A percentile compares a stretch with the other conserved stretches of the same genome.
phyloP scores from a whole-genome alignment of 2,113 vertebrate genomes.

The Daubentonia madagascariensis region DNA sequence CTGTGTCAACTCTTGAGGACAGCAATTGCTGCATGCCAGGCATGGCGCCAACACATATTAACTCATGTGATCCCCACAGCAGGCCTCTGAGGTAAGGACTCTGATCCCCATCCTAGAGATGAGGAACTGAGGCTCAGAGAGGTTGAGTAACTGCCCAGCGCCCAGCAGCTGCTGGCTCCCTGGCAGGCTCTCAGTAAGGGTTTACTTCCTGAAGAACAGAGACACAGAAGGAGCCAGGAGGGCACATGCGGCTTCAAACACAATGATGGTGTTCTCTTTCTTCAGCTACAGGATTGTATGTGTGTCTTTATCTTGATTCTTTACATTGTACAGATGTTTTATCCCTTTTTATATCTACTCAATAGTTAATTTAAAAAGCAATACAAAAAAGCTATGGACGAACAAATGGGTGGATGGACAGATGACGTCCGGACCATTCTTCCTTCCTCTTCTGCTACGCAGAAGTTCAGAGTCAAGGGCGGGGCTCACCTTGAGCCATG shows the following conservation, averaged over 20 bases:
- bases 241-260: not conserved
- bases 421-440: not conserved
- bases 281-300: fast-evolving
- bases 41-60: not conserved
- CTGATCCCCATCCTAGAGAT: not conserved
- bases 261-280: not conserved
- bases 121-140: not conserved
- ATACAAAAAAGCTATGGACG: not conserved
- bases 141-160: fast-evolving
- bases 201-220: not conserved
- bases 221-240: fast-evolving
- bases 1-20: not conserved
- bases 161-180: not conserved
- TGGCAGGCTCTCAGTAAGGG: fast-evolving
- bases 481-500: not conserved
- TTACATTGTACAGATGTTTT: not conserved
- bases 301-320: not conserved
- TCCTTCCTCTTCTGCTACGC: not conserved
- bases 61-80: not conserved
- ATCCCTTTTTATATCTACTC: not conserved
- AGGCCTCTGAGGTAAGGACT: not conserved
- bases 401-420: not conserved
- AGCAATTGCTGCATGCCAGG: not conserved
- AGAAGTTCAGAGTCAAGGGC: not conserved
- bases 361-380: not conserved